A percentile compares a stretch with the other conserved stretches of the same genome.
Evolutionary conservation across 2,797 vertebrate species (phyloP).

Genomic region (Macrochelys suwanniensis): DNA sequence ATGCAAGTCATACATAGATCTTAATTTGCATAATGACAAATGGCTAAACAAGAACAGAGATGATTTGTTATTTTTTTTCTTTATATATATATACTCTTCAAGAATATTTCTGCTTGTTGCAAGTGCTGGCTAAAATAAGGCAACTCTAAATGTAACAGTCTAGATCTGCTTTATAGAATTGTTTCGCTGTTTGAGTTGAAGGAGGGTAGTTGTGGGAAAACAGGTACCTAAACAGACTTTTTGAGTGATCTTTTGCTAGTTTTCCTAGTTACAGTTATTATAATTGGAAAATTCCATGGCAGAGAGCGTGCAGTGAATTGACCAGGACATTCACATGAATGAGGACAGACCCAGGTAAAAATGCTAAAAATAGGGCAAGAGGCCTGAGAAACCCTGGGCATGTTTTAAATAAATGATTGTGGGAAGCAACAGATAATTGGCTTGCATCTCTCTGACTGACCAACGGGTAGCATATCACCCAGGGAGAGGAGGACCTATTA

Average conservation of each 20-base stretch:
- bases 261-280: constrained; percentile 14
- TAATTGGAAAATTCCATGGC: constrained; percentile 41
- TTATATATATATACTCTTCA: background rate
- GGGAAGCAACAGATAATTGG: background rate
- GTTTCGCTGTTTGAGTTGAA: constrained; percentile 45
- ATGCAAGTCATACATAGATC: background rate
- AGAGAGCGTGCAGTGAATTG: background rate
- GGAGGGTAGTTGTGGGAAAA: background rate
- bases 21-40: background rate
- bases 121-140: background rate
- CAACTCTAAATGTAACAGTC: background rate
- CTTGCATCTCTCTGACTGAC: background rate
- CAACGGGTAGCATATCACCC: background rate
- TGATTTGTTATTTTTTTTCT: background rate
- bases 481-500: background rate
- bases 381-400: background rate
- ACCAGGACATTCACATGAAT: background rate
- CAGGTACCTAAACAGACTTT: constrained; percentile 55
- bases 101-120: background rate
- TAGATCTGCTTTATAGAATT: background rate
- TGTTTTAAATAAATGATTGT: background rate
- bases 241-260: constrained; percentile 34
- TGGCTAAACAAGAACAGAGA: background rate
- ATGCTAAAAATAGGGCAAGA: background rate
- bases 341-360: background rate